These are phyloP conservation scores for Matsumyia berberina DNA, from an alignment of 2,888 invertebrate genomes.

Conservation along the genomic window DNA sequence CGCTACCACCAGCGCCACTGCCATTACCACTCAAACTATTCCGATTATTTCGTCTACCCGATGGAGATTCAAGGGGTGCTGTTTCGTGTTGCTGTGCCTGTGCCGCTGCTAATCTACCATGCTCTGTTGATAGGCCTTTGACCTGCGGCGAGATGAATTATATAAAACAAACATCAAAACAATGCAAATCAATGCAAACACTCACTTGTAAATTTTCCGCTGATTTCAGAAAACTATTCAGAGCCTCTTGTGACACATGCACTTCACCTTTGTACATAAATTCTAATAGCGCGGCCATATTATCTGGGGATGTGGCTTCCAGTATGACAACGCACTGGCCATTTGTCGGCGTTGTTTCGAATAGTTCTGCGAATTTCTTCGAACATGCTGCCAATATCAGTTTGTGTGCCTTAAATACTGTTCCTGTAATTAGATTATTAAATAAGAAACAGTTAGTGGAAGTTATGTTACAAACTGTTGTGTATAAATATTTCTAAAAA, in stretches of 20 bases:
- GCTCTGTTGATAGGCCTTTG: slow-evolving; percentile 91
- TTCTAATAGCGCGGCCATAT: slow-evolving; percentile 95
- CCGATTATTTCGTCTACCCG: slow-evolving; percentile 83
- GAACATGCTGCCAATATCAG: slow-evolving; percentile 96
- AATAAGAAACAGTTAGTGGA: neutral
- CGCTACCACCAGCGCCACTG: slow-evolving; percentile 82
- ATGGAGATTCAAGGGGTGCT: slow-evolving; percentile 84
- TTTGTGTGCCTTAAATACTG: slow-evolving; percentile 96
- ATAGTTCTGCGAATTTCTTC: slow-evolving; percentile 95
- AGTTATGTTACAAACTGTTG: no score
- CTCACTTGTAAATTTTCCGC: slow-evolving; percentile 94
- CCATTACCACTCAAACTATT: slow-evolving; percentile 83
- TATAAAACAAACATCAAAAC: neutral
- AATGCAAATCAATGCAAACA: slow-evolving; percentile 14
- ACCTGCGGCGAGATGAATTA: slow-evolving; percentile 85
- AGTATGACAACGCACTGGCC: slow-evolving; percentile 92
- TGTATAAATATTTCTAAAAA: no score
- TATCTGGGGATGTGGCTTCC: slow-evolving; percentile 94
- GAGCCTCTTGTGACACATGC: slow-evolving; percentile 95
- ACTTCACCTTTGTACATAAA: slow-evolving; percentile 98
- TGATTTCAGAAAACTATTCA: slow-evolving; percentile 95
- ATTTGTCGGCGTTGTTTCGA: slow-evolving; percentile 91
- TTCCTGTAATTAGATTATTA: slow-evolving; percentile 86
- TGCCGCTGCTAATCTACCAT: slow-evolving; percentile 85
- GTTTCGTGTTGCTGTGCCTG: slow-evolving; percentile 83